phyloP scores from a whole-genome alignment of 2,797 vertebrate species.

The Labeo calbasu region DNA sequence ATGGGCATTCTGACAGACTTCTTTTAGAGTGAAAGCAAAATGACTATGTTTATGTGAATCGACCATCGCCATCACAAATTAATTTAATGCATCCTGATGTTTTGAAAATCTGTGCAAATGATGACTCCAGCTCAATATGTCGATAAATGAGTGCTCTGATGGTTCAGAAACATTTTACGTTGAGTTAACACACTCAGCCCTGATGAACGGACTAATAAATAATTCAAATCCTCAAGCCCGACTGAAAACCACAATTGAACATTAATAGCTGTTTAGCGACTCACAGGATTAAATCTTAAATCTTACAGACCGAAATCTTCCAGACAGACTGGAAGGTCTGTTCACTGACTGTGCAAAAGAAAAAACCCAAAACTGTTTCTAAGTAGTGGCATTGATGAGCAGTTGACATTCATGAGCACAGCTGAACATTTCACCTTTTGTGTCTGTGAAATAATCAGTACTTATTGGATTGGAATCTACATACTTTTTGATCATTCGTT shows the following conservation, averaged over 20 bases:
- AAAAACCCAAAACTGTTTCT: background rate
- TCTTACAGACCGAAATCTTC: background rate
- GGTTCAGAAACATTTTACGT: background rate
- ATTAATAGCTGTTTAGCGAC: constrained; percentile 21
- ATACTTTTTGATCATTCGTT: background rate
- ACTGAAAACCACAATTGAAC: constrained; percentile 18
- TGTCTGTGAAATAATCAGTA: background rate
- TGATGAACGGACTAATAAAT: constrained; percentile 37
- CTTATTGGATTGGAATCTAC: background rate
- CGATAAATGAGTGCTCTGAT: background rate
- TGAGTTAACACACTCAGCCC: background rate
- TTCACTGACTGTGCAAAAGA: too few relatives aligned
- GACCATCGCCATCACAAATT: background rate
- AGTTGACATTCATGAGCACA: background rate
- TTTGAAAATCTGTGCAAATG: background rate
- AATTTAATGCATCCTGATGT: background rate
- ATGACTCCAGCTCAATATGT: background rate
- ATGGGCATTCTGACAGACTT: background rate
- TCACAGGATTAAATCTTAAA: constrained; percentile 19
- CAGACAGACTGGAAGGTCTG: background rate
- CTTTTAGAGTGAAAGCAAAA: background rate
- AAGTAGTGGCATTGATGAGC: background rate
- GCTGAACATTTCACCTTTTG: background rate
- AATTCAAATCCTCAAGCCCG: constrained; percentile 16
- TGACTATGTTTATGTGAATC: background rate